Percentiles rank a stretch among this genome's conserved stretches.
Evolutionary conservation across 2,888 invertebrate genomes (phyloP).

Genomic region (Crioceris asparagi): DNA sequence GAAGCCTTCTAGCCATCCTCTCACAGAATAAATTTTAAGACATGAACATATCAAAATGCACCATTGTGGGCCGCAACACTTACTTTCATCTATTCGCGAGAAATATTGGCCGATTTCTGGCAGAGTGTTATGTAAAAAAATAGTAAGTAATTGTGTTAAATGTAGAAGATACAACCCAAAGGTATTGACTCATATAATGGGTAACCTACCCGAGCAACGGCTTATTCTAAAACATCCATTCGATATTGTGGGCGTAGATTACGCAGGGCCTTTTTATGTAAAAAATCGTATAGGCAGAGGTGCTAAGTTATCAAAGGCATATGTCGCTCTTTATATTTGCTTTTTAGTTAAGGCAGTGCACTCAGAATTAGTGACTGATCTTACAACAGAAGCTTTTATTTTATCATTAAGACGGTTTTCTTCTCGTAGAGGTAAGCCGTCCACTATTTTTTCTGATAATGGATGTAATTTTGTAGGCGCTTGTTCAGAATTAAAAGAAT

Average conservation of each 20-base stretch:
- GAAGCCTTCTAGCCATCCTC: slow-evolving; percentile 9
- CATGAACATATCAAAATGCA: slow-evolving; percentile 13
- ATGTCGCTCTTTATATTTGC: slow-evolving; percentile 13
- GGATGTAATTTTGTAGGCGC: slow-evolving; percentile 20
- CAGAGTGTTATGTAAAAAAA: slow-evolving; percentile 12
- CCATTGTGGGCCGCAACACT: slow-evolving; percentile 15
- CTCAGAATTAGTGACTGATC: slow-evolving; percentile 18
- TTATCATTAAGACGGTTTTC: slow-evolving; percentile 20
- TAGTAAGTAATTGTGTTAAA: slow-evolving; percentile 13
- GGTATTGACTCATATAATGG: slow-evolving; percentile 12
- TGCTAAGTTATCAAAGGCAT: slow-evolving; percentile 9
- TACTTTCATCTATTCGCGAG: slow-evolving; percentile 15
- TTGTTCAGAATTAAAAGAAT: slow-evolving; percentile 3
- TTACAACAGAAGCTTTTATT: slow-evolving; percentile 19
- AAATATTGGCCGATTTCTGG: slow-evolving; percentile 19
- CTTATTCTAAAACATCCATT: slow-evolving; percentile 13
- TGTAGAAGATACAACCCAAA: slow-evolving; percentile 14
- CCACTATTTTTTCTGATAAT: slow-evolving; percentile 18
- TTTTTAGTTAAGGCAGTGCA: slow-evolving; percentile 20
- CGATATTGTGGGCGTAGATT: slow-evolving; percentile 12
- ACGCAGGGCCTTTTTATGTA: slow-evolving; percentile 14
- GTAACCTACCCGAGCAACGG: slow-evolving; percentile 11
- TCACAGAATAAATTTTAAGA: slow-evolving; percentile 14
- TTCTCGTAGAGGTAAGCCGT: slow-evolving; percentile 18
- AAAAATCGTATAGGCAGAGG: slow-evolving; percentile 6